Conservation (phyloP, 2,797 vertebrate genomes). For the Trichosurus vulpecula region DNA sequence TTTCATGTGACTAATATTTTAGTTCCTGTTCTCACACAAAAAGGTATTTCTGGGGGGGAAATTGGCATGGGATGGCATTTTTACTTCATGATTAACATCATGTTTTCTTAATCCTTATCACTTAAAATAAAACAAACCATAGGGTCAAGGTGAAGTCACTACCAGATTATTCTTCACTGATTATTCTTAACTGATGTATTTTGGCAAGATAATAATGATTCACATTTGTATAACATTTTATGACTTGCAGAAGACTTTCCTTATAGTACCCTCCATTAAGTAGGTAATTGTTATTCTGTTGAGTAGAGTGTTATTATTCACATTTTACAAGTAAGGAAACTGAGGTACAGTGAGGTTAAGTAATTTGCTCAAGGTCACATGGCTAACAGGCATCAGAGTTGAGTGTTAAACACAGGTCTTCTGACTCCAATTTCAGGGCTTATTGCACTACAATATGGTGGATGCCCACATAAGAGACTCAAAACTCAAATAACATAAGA, state of each 20-base stretch:
- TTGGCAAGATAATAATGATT: conserved; percentile 22
- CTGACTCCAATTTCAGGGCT: neutral
- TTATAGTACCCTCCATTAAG: neutral
- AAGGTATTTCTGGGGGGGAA: conserved; percentile 35
- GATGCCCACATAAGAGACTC: neutral
- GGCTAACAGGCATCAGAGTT: neutral
- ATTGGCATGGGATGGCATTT: neutral
- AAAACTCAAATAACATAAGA: neutral
- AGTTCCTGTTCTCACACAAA: conserved; percentile 36
- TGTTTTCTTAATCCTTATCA: conserved; percentile 15
- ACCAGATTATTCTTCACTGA: neutral
- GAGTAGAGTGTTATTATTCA: neutral
- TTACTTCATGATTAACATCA: conserved; percentile 2
- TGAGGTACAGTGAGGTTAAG: neutral
- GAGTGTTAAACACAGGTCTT: neutral
- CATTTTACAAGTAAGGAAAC: neutral
- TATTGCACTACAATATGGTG: neutral
- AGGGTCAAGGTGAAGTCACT: conserved; percentile 10
- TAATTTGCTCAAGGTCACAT: neutral
- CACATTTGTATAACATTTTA: neutral
- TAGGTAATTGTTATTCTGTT: neutral
- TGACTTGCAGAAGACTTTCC: neutral
- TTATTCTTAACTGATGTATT: conserved; percentile 21
- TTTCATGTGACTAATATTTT: conserved; percentile 40
- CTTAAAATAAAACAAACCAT: conserved; percentile 29